phyloP scores from a whole-genome alignment of 1,140 invertebrate genomes.

The Rhynchophorus ferrugineus region DNA sequence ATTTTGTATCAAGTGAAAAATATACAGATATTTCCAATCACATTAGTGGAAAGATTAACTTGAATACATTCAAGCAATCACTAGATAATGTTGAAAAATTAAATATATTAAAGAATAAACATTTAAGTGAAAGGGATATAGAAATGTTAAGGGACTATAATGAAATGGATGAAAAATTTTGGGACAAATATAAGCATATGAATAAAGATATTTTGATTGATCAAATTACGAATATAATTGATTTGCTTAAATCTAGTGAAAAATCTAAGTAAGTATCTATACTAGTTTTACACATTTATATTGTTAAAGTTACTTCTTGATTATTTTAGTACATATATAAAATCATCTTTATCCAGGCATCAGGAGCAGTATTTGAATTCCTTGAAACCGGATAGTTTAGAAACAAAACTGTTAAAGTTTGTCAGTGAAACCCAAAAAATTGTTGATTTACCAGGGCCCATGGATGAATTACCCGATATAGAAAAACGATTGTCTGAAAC shows the following conservation, averaged over 20 bases:
- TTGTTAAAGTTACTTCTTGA: too few relatives aligned
- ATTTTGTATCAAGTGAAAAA: constrained; percentile 27
- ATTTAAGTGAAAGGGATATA: constrained; percentile 29
- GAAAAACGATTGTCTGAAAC: constrained; percentile 33
- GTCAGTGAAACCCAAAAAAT: constrained; percentile 20
- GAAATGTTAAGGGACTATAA: constrained; percentile 25
- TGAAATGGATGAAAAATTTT: constrained; percentile 18
- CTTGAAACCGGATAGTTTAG: constrained; percentile 30
- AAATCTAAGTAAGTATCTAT: too few relatives aligned
- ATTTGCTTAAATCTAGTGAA: background rate
- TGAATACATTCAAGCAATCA: constrained; percentile 26
- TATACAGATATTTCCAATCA: constrained; percentile 24
- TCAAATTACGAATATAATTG: constrained; percentile 13
- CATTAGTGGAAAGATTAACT: constrained; percentile 23
- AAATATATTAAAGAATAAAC: constrained; percentile 25
- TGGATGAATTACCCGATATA: constrained; percentile 34
- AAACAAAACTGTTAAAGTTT: constrained; percentile 34
- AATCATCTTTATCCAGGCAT: background rate
- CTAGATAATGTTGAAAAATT: constrained; percentile 18
- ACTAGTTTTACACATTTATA: too few relatives aligned
- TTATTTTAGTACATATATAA: too few relatives aligned
- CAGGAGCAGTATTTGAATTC: constrained; percentile 9
- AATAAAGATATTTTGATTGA: constrained; percentile 22
- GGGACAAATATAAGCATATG: constrained; percentile 27
- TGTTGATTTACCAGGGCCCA: constrained; percentile 28